Conservation (phyloP, 2,797 vertebrate genomes). For the Amphiprion clarkii region DNA sequence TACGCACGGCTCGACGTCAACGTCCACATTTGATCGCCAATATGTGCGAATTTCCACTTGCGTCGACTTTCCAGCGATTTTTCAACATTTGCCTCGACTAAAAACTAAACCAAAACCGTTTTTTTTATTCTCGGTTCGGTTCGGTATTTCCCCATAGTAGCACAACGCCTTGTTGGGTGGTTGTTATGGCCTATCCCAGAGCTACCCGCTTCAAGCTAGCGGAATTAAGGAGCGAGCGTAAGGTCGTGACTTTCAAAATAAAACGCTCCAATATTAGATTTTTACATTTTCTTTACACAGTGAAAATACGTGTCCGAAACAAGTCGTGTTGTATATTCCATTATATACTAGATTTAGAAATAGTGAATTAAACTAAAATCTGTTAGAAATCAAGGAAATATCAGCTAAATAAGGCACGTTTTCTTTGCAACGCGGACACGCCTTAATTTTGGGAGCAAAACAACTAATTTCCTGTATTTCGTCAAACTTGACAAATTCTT, state of each 20-base stretch:
- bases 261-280: fast-evolving
- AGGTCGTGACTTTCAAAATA: slow-evolving; percentile 57
- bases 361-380: fast-evolving
- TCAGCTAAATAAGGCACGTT: fast-evolving
- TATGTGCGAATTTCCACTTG: slow-evolving; percentile 56
- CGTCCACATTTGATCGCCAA: slow-evolving; percentile 51
- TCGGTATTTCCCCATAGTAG: slow-evolving; percentile 76
- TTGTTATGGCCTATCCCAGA: slow-evolving; percentile 83
- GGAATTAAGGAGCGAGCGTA: not conserved
- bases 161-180: slow-evolving; percentile 81
- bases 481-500: slow-evolving; percentile 28
- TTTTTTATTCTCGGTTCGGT: slow-evolving; percentile 68
- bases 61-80: slow-evolving; percentile 67
- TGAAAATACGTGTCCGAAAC: not conserved
- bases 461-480: not conserved
- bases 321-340: not conserved
- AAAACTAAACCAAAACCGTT: slow-evolving; percentile 61
- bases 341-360: too few relatives aligned
- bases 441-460: slow-evolving; percentile 16
- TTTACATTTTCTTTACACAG: too few relatives aligned
- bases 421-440: fast-evolving
- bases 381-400: fast-evolving
- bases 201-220: slow-evolving; percentile 35
- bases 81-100: slow-evolving; percentile 34
- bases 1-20: slow-evolving; percentile 82